These are phyloP conservation scores for Prunella fulvescens DNA, from an alignment of 2,113 vertebrate genomes.

Conservation along the genomic window DNA sequence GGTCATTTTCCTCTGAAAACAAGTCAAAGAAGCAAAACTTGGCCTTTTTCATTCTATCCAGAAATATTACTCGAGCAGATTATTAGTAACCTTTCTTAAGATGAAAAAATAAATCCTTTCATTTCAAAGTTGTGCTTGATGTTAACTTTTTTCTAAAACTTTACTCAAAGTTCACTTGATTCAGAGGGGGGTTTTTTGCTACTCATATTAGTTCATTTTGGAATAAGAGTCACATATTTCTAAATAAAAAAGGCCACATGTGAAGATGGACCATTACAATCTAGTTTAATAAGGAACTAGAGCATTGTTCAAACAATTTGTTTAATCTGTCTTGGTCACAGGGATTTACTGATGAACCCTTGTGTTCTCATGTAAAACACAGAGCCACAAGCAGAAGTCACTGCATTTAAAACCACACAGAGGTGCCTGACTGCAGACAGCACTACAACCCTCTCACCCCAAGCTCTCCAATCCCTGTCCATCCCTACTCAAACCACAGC, in stretches of 20 bases:
- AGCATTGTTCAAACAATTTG: neutral
- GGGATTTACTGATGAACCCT: neutral
- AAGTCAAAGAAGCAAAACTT: neutral
- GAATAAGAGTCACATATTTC: neutral
- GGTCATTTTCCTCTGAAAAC: neutral
- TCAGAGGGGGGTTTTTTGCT: neutral
- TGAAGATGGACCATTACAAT: neutral
- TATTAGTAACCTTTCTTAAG: neutral
- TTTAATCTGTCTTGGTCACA: neutral
- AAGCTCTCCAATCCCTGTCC: neutral
- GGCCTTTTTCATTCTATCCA: neutral
- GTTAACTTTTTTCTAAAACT: neutral
- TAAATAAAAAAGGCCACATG: neutral
- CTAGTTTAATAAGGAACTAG: neutral
- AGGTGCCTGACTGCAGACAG: neutral
- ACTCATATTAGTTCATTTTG: neutral
- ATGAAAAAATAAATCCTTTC: neutral
- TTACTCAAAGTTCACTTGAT: neutral
- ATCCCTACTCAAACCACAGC: neutral
- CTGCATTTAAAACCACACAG: neutral
- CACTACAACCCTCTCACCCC: too few relatives aligned
- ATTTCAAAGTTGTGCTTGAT: neutral
- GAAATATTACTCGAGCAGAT: neutral
- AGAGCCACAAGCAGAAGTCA: neutral
- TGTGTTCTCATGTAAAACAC: neutral